Percentiles rank a stretch among this genome's conserved stretches.
These are phyloP conservation scores for Lampropteryx suffumata DNA, from an alignment of 2,888 invertebrate species.

Conservation along the genomic window DNA sequence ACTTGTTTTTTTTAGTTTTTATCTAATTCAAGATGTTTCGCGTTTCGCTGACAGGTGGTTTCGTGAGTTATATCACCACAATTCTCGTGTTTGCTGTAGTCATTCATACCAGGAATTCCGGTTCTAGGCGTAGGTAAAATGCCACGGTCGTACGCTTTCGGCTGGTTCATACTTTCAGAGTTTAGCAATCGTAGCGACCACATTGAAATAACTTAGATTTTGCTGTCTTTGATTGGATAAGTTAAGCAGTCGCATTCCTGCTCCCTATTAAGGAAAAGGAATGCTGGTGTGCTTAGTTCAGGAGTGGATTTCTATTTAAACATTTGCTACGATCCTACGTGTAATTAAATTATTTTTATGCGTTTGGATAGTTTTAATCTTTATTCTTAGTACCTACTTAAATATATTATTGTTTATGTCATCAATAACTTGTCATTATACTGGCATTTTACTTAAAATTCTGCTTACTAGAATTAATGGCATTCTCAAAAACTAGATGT, in stretches of 20 bases:
- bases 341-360: not conserved
- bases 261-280: conserved; percentile 1
- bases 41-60: conserved; percentile 22
- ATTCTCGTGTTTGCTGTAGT: conserved; percentile 42
- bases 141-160: conserved; percentile 46
- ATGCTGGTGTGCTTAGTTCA: conserved; percentile 3
- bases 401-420: too few relatives aligned
- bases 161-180: conserved; percentile 31
- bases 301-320: not conserved
- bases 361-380: conserved; percentile 6
- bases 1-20: not conserved
- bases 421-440: too few relatives aligned
- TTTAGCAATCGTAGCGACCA: conserved; percentile 27
- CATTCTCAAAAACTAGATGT: too few relatives aligned
- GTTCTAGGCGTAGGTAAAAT: conserved; percentile 48
- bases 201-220: conserved; percentile 12
- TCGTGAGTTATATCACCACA: conserved; percentile 39
- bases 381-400: not conserved
- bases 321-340: not conserved
- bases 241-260: conserved; percentile 2
- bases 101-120: conserved; percentile 49
- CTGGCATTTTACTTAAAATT: too few relatives aligned
- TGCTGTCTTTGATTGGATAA: conserved; percentile 7
- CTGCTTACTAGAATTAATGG: too few relatives aligned
- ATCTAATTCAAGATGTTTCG: conserved; percentile 7